Percentiles rank a stretch among this genome's conserved stretches.
phyloP scores from a whole-genome alignment of 2,797 vertebrate genomes.

The Gymnoscopelus braueri region DNA sequence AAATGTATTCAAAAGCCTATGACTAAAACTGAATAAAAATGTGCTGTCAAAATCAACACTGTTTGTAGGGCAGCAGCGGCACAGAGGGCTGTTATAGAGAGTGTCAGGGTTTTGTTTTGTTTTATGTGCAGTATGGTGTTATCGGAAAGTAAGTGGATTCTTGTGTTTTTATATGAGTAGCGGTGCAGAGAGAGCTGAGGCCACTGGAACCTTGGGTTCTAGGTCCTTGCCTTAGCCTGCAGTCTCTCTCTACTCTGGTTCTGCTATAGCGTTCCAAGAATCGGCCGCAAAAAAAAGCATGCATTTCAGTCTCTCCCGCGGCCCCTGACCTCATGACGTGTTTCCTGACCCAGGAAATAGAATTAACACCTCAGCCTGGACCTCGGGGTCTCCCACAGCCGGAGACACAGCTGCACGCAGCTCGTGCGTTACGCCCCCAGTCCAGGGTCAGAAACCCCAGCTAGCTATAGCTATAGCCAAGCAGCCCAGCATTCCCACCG shows the following conservation, averaged over 20 bases:
- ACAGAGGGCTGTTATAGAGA: constrained; percentile 6
- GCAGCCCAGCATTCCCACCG: too few relatives aligned
- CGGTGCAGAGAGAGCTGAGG: constrained; percentile 52
- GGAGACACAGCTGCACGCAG: constrained; percentile 70
- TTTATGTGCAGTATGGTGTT: constrained; percentile 49
- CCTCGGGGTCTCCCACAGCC: constrained; percentile 53
- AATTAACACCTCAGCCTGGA: constrained; percentile 81
- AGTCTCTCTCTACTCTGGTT: constrained; percentile 32
- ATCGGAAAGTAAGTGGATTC: constrained; percentile 61
- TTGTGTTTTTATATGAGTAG: constrained; percentile 60
- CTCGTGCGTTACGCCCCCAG: constrained; percentile 12
- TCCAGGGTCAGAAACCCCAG: constrained; percentile 36
- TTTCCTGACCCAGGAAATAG: constrained; percentile 86
- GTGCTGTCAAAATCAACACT: too few relatives aligned
- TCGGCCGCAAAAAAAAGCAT: background rate
- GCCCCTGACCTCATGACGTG: constrained; percentile 76
- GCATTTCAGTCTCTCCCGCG: constrained; percentile 57
- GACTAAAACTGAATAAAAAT: too few relatives aligned
- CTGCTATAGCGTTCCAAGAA: constrained; percentile 1
- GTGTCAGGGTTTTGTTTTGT: constrained; percentile 6
- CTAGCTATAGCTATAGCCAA: constrained; percentile 23
- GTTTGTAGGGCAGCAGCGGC: background rate
- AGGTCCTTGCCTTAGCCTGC: constrained; percentile 14
- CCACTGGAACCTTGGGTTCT: constrained; percentile 43
- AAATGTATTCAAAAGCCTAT: too few relatives aligned